Evolutionary conservation across 2,888 invertebrate genomes (phyloP).

Genomic region (Cerastis leucographa): DNA sequence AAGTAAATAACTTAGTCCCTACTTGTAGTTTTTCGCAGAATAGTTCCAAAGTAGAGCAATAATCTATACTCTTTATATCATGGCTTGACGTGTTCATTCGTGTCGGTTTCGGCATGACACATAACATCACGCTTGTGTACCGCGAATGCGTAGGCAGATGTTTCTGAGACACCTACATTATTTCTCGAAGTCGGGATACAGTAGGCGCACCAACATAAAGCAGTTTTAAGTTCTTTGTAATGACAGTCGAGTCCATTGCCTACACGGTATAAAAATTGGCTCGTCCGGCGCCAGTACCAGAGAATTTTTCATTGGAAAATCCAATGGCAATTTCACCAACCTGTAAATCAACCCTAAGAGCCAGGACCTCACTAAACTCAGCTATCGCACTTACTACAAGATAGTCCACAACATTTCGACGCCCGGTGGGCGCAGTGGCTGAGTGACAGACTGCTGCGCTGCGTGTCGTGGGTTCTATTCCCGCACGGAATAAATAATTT

Average conservation of each 20-base stretch:
- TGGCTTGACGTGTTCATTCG: background rate
- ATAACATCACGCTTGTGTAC: background rate
- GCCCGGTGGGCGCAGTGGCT: too few relatives aligned
- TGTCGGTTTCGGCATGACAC: background rate
- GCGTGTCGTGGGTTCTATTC: too few relatives aligned
- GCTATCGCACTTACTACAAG: too few relatives aligned
- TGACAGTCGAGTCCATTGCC: background rate
- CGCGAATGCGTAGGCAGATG: background rate
- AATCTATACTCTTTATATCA: background rate
- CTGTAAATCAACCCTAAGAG: background rate
- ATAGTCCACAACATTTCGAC: background rate
- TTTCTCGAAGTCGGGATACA: background rate
- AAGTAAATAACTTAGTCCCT: background rate
- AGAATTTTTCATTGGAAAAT: background rate
- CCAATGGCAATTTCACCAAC: background rate
- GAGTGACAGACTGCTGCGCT: too few relatives aligned
- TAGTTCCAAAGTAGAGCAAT: conserved; percentile 25
- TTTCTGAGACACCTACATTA: background rate
- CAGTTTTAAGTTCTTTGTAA: background rate
- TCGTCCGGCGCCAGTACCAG: background rate
- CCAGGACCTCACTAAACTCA: background rate
- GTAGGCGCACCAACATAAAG: background rate
- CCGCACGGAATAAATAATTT: background rate
- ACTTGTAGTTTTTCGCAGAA: conserved; percentile 24
- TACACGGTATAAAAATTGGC: background rate